These are phyloP conservation scores for Aspiorhynchus laticeps DNA, from an alignment of 2,113 vertebrate species.

Conservation along the genomic window DNA sequence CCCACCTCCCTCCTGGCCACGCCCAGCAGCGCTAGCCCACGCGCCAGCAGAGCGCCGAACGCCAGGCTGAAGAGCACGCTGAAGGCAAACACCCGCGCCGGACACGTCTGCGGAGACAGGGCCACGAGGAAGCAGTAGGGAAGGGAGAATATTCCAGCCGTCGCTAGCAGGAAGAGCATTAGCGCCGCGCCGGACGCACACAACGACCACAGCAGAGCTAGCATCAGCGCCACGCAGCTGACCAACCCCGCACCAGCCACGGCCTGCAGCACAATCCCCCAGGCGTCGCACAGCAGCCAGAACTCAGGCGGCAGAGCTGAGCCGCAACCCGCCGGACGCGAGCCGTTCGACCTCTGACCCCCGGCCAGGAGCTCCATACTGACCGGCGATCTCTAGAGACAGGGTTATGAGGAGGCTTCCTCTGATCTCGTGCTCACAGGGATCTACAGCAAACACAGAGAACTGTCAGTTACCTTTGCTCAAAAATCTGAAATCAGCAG, in stretches of 20 bases:
- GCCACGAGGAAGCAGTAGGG: conserved; percentile 89
- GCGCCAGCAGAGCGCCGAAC: conserved; percentile 86
- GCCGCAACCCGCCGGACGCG: background rate
- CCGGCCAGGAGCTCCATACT: background rate
- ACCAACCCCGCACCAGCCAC: background rate
- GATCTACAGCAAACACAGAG: background rate
- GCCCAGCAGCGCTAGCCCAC: conserved; percentile 77
- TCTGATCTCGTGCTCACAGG: background rate
- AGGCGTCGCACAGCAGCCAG: conserved; percentile 78
- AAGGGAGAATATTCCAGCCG: conserved; percentile 83
- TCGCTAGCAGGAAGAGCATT: conserved; percentile 83
- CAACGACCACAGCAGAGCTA: conserved; percentile 67
- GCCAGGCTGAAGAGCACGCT: conserved; percentile 85
- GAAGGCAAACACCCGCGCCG: conserved; percentile 89
- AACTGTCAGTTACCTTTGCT: background rate
- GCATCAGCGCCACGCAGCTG: conserved; percentile 81
- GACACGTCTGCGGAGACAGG: conserved; percentile 75
- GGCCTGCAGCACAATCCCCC: background rate
- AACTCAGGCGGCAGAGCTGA: conserved; percentile 66
- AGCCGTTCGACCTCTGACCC: background rate
- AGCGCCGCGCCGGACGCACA: conserved; percentile 77
- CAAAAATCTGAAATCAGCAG: too few relatives aligned
- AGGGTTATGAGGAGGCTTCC: background rate
- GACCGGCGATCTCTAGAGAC: background rate
- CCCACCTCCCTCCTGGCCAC: conserved; percentile 73